Evolutionary conservation across 92 coral and sea anemone genomes (phyloP), one percentile per base, ranked within the genome.

Genomic region (Zoanthus gigantus): DNA sequence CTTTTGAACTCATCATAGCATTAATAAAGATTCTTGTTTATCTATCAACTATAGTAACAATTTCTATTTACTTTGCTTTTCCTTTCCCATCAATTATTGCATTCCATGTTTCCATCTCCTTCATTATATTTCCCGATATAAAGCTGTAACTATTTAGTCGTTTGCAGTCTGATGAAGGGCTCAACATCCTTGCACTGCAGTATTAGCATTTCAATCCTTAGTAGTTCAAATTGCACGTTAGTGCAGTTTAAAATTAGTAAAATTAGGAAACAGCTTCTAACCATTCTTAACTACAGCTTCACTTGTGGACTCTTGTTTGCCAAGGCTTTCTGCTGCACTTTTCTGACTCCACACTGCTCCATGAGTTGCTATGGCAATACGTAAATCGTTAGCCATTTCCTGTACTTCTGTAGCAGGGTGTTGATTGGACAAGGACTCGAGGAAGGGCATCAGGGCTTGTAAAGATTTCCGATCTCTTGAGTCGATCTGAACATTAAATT

Each of bases 351-450:
- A 97, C 75, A 97, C 98, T 11, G 95, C 96, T 45, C 94, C 92
- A 23, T 93, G 94, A 29, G 99, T 97, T 79, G 96, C 96, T 91
- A 97, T 93, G 85, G 98, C 92, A 82, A 97, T 93, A 31, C 94
- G 91, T 68, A 97, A 77, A 77, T 97, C 99, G 66, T 83, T 91
- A 1, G 99, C 96, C 96, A 95, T 94, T 13, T 93, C 96, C 61
- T 74, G 83, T 50, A 97, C 88, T 85, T 93, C 92, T 23, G 30
- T 79, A 37, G 92, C 88, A 13, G 90, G 87, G 48, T 97, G 94
- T 30, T 72, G 77, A 8, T 89, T 89, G 54, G 92, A 48, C 58
- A 97, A 78, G 74, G 79, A 83, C 79, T 92, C 97, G 15, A 97
- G 90, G 57, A 94, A 84, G 23, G 99, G 96, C 18, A 92, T 67